These are phyloP conservation scores for Phrynocephalus guinanensis DNA, from an alignment of 2,797 vertebrate genomes.

Conservation along the genomic window DNA sequence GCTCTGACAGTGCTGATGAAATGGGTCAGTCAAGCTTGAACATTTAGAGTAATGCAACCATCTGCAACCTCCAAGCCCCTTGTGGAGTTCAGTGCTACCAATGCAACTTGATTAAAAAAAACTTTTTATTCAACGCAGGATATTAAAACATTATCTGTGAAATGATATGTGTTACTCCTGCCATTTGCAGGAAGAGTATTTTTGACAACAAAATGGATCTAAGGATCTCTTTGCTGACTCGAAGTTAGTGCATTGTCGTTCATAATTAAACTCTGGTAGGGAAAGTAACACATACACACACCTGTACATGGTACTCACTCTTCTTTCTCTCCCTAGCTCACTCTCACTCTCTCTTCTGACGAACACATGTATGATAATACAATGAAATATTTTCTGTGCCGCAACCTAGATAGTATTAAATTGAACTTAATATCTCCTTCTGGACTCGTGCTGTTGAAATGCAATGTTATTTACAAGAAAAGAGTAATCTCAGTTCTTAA, in stretches of 20 bases:
- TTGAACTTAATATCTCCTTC: slow-evolving; percentile 47
- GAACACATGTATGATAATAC: neutral
- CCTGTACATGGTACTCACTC: too few species aligned
- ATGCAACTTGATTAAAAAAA: slow-evolving; percentile 87
- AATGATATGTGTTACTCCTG: slow-evolving; percentile 82
- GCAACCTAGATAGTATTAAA: slow-evolving; percentile 64
- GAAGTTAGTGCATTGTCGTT: slow-evolving; percentile 74
- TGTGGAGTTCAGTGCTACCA: slow-evolving; percentile 78
- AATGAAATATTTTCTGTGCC: slow-evolving; percentile 51
- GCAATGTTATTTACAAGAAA: slow-evolving; percentile 70
- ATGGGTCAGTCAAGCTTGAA: slow-evolving; percentile 93
- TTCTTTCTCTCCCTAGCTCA: too few species aligned
- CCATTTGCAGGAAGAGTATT: slow-evolving; percentile 75
- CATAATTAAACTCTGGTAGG: slow-evolving; percentile 73
- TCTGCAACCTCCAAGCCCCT: slow-evolving; percentile 84
- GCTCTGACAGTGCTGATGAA: slow-evolving; percentile 95
- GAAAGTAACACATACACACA: slow-evolving; percentile 43
- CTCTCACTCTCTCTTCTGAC: too few species aligned
- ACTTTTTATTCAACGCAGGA: slow-evolving; percentile 83
- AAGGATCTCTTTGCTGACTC: slow-evolving; percentile 72
- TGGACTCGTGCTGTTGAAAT: slow-evolving; percentile 63
- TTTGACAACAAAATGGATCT: slow-evolving; percentile 79
- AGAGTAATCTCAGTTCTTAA: slow-evolving; percentile 58
- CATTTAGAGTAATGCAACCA: slow-evolving; percentile 87
- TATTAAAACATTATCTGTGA: slow-evolving; percentile 87